Evolutionary conservation across 2,113 vertebrate species (phyloP).

Genomic region (Xiphophorus hellerii): DNA sequence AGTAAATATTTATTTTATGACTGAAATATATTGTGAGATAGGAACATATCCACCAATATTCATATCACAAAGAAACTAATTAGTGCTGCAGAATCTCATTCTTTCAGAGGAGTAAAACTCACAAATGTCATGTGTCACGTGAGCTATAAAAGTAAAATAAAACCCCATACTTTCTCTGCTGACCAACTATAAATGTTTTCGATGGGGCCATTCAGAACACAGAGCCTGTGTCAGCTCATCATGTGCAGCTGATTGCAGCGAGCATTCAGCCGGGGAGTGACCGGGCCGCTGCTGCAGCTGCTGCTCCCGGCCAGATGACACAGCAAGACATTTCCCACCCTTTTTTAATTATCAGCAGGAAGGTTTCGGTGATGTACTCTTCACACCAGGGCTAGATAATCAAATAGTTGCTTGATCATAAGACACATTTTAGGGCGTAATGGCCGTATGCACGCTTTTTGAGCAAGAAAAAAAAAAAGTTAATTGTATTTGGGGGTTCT

Average conservation of each 20-base stretch:
- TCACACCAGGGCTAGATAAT: not conserved
- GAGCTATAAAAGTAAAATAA: not conserved
- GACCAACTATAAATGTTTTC: not conserved
- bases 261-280: constrained; percentile 2
- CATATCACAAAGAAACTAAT: not conserved
- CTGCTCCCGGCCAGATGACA: constrained; percentile 32
- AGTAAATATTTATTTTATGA: no score
- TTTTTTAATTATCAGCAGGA: constrained; percentile 35
- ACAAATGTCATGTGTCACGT: not conserved
- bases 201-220: not conserved
- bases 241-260: constrained; percentile 3
- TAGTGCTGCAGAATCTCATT: not conserved
- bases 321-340: constrained; percentile 44
- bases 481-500: no score
- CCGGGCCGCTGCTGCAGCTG: constrained; percentile 44
- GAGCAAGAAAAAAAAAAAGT: no score
- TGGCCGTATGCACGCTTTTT: not conserved
- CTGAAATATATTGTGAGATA: not conserved
- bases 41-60: not conserved
- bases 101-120: not conserved
- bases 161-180: not conserved
- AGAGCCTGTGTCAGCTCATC: not conserved
- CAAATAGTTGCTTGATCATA: not conserved
- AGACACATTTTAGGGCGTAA: not conserved
- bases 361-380: not conserved